phyloP scores from a whole-genome alignment of 1,140 invertebrate species.

The Zaprionus capensis region DNA sequence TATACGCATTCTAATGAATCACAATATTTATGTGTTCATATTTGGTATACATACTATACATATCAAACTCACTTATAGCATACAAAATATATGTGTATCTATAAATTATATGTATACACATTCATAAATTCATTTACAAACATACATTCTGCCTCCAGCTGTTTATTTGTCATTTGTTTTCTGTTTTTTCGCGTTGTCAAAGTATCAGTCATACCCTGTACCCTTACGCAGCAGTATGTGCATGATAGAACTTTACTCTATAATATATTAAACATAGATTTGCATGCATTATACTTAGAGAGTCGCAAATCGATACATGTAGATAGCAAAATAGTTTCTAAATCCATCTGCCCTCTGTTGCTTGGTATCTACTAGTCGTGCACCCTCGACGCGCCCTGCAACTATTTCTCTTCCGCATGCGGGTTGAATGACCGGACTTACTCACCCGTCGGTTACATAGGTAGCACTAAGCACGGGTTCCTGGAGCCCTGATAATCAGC shows the following conservation, averaged over 20 bases:
- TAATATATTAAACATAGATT: no score
- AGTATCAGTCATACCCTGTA: neutral
- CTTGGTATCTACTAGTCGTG: conserved; percentile 13
- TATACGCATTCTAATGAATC: neutral
- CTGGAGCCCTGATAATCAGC: conserved; percentile 60
- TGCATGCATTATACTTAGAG: no score
- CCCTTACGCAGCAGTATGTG: neutral
- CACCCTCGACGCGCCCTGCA: conserved; percentile 1
- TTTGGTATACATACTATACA: neutral
- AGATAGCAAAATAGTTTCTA: no score
- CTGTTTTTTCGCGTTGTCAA: neutral
- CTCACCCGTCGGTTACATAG: conserved; percentile 15
- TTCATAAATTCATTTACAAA: no score
- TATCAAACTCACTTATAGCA: neutral
- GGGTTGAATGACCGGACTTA: conserved; percentile 48
- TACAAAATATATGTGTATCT: neutral
- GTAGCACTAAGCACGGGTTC: conserved; percentile 27
- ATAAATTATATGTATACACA: no score
- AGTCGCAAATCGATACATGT: no score
- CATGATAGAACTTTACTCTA: no score
- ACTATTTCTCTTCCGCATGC: conserved; percentile 3
- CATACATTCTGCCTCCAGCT: no score
- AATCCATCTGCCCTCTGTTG: no score
- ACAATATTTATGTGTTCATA: neutral
- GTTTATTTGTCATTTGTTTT: neutral